phyloP scores from a whole-genome alignment of 2,888 invertebrate genomes.

The Agrotis puta region DNA sequence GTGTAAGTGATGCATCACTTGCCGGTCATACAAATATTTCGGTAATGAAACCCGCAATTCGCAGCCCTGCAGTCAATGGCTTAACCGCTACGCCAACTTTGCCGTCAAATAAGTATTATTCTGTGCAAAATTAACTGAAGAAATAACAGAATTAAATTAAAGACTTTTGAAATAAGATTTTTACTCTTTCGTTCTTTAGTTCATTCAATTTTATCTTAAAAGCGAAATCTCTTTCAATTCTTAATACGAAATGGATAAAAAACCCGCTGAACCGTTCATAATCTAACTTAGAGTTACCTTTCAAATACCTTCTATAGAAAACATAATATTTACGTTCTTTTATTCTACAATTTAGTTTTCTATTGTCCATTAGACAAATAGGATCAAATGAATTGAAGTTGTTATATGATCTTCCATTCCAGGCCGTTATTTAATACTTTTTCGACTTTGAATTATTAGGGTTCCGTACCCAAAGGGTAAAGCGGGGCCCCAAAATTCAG shows the following conservation, averaged over 20 bases:
- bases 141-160: not conserved
- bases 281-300: slow-evolving; percentile 13
- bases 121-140: not conserved
- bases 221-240: not conserved
- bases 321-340: not conserved
- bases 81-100: no score
- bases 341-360: not conserved
- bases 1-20: no score
- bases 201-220: not conserved
- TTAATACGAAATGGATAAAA: not conserved
- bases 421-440: no score
- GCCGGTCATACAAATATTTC: no score
- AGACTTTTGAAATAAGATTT: not conserved
- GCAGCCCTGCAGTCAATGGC: no score
- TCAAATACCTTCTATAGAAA: not conserved
- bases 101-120: no score
- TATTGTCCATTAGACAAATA: not conserved
- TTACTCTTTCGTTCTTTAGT: not conserved
- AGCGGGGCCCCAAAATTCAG: no score
- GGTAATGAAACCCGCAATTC: no score
- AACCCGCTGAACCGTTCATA: not conserved
- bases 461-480: no score
- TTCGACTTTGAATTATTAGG: no score
- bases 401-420: not conserved
- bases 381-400: not conserved